phyloP scores from a whole-genome alignment of 2,797 vertebrate genomes.

The Amblyraja radiata region DNA sequence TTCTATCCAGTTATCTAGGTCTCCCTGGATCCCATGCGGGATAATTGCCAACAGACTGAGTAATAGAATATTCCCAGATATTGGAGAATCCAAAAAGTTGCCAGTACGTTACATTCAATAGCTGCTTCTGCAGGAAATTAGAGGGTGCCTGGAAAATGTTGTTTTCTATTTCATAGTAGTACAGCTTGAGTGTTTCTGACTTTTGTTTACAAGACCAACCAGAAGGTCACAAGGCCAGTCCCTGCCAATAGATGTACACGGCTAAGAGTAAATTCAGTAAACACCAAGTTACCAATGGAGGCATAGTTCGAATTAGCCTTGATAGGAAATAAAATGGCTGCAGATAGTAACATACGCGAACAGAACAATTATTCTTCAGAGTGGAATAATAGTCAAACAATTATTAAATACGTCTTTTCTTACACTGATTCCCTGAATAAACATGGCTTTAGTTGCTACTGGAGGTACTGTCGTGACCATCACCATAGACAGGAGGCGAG shows the following conservation, averaged over 20 bases:
- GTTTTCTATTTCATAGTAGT: background rate
- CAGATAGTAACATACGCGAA: background rate
- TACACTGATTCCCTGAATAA: constrained; percentile 85
- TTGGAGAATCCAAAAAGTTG: background rate
- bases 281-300: background rate
- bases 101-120: background rate
- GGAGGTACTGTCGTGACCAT: constrained; percentile 78
- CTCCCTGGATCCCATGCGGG: too few relatives aligned
- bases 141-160: background rate
- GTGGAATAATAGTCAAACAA: background rate
- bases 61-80: background rate
- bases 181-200: background rate
- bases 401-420: constrained; percentile 46
- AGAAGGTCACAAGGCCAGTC: background rate
- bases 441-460: constrained; percentile 83
- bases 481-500: constrained; percentile 76
- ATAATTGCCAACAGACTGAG: background rate
- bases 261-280: background rate
- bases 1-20: too few relatives aligned
- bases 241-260: background rate
- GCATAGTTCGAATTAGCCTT: too few relatives aligned
- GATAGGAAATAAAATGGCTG: background rate
- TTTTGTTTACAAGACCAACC: background rate
- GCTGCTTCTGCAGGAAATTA: background rate
- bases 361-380: background rate